A percentile compares a stretch with the other conserved stretches of the same genome.
phyloP scores from a whole-genome alignment of 2,113 vertebrate species.

The cat (Felis catus) region DNA sequence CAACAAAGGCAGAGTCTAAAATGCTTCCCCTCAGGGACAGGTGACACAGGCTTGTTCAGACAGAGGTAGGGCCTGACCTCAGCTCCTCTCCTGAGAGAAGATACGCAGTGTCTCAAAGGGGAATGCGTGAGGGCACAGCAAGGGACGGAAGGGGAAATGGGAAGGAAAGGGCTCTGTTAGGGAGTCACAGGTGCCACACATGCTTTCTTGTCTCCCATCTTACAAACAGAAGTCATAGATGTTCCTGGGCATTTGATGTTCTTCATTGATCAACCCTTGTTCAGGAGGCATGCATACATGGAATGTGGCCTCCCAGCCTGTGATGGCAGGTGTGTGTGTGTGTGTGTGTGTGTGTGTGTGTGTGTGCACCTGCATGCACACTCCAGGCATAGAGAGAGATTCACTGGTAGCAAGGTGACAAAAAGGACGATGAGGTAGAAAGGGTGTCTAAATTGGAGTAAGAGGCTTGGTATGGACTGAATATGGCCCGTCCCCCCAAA shows the following conservation, averaged over 20 bases:
- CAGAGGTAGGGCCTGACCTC: background rate
- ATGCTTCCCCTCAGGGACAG: background rate
- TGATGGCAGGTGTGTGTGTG: background rate
- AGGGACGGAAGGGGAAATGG: background rate
- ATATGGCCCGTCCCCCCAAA: background rate
- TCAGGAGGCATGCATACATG: background rate
- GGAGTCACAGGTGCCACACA: background rate
- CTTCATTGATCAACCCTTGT: background rate
- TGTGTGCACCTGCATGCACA: fast-evolving
- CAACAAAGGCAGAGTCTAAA: background rate
- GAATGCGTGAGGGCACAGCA: background rate
- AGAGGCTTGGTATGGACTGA: background rate
- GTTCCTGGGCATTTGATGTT: background rate
- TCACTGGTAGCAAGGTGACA: background rate
- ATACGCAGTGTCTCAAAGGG: background rate
- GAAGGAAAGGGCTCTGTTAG: background rate
- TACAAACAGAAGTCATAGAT: background rate
- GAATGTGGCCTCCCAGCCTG: background rate
- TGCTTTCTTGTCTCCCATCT: background rate
- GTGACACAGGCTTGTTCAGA: background rate
- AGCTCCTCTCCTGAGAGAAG: background rate
- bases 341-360: background rate
- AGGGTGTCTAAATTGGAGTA: background rate
- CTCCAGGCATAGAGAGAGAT: background rate
- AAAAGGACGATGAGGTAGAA: background rate